Base-by-base conservation (phyloP, 2,113 vertebrate genomes). In the Neotoma lepida region DNA sequence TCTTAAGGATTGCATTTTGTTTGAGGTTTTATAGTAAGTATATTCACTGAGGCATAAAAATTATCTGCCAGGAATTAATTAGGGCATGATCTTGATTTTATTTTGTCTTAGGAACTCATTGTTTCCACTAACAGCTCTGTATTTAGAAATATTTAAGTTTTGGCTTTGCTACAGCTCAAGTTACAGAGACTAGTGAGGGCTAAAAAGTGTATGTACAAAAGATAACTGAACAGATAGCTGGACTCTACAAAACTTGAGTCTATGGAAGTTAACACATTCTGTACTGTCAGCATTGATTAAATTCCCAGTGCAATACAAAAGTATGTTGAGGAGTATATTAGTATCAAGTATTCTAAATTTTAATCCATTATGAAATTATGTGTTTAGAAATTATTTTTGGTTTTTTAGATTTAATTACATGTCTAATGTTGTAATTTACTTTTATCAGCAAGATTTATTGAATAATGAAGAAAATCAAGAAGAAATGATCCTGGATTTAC, bases 401-500 rank as follows among this genome's bases (percentile, higher is more conserved):
- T 95, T 26, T 24, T 51, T 93, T 78, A 71, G 3, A 74, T 56
- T 71, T 86, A 90, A 80, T 87, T 44, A 46, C 14, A 93, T 90
- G 90, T 93, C 70, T 92, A 94, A 74, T 90, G 94, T 49, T 98
- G 17, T 97, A 24, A 94, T 98, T 98, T 98, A 68, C 63, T 96
- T 73, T 98, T 97, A 68, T 84, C 97, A 99, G 98, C 98, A 98
- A 98, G 97, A 95, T 86, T 97, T 98, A 44, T 96, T 99, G 97
- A 99, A 98, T 96, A 98, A 97, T 86, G 98, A 98, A 94, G 97
- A 98, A 96, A 98, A 98, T 80, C 98, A 98, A 97, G 99, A 99
- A 98, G 99, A 99, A 92, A 98, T 98, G 88, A 97, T 99, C 4
- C 97, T 99, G 90, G 98, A 99, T 64, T 98, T 99, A 41, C 98